phyloP scores from a whole-genome alignment of 2,797 vertebrate species.

The Gobio occitaniae region DNA sequence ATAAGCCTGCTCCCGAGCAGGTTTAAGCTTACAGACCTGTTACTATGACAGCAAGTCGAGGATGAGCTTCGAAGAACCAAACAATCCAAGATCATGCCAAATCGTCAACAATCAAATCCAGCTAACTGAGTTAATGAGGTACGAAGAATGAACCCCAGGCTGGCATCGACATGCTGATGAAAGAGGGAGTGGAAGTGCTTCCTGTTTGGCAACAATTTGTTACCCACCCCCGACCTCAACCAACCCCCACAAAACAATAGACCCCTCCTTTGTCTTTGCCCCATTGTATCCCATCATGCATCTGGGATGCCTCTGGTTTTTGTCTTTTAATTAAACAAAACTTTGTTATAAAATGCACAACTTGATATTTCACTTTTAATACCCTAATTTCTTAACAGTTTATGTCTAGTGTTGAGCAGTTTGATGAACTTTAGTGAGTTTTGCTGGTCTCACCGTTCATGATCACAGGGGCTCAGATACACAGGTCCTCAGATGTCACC shows the following conservation, averaged over 20 bases:
- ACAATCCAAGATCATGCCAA: too few relatives aligned
- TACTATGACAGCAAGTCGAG: too few relatives aligned
- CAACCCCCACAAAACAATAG: not conserved
- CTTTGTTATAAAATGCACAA: not conserved
- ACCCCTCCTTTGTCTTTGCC: constrained; percentile 3
- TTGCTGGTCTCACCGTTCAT: not conserved
- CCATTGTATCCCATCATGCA: constrained; percentile 39
- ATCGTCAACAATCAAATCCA: too few relatives aligned
- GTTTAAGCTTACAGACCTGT: too few relatives aligned
- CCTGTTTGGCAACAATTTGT: not conserved
- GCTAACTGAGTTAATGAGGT: too few relatives aligned
- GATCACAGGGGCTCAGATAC: not conserved
- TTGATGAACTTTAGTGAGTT: not conserved
- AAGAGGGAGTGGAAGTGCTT: constrained; percentile 82
- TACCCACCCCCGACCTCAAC: not conserved
- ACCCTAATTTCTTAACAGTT: not conserved
- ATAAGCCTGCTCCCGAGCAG: too few relatives aligned
- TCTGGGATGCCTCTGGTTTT: not conserved
- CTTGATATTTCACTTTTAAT: not conserved
- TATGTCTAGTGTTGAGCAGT: not conserved
- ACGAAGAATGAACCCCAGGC: constrained; percentile 36
- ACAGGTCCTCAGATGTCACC: not conserved
- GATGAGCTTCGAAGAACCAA: too few relatives aligned
- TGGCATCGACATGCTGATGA: constrained; percentile 81
- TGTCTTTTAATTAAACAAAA: not conserved